These are phyloP conservation scores for Alaudala cheleensis DNA, from an alignment of 2,113 vertebrate genomes.

Conservation along the genomic window DNA sequence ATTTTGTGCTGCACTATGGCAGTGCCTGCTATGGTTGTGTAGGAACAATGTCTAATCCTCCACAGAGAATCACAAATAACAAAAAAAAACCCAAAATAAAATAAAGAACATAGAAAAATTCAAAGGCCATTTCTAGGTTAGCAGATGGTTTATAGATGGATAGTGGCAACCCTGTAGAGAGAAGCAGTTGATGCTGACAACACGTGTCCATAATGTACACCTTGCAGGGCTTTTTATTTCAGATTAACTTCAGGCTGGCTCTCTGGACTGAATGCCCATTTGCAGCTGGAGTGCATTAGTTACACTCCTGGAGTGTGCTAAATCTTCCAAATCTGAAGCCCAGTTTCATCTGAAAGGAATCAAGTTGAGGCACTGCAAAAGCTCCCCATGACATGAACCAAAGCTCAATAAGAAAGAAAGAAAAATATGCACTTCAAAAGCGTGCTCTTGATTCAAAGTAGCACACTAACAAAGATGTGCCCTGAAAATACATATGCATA, in stretches of 20 bases:
- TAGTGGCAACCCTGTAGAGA: not conserved
- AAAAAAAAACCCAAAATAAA: not conserved
- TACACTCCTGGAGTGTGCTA: slow-evolving; percentile 50
- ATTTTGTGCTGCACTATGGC: not conserved
- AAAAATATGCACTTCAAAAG: slow-evolving; percentile 28
- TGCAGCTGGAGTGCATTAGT: slow-evolving; percentile 63
- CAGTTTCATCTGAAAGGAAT: slow-evolving; percentile 59
- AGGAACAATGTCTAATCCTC: not conserved
- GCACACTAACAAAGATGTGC: not conserved
- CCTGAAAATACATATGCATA: not conserved
- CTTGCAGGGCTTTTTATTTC: slow-evolving; percentile 47
- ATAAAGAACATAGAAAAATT: not conserved
- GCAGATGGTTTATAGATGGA: not conserved
- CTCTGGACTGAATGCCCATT: not conserved
- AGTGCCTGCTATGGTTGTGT: not conserved
- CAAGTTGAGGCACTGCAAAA: slow-evolving; percentile 43
- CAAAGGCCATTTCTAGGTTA: not conserved
- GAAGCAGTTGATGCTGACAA: slow-evolving; percentile 18
- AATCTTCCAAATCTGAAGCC: slow-evolving; percentile 42
- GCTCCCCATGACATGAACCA: slow-evolving; percentile 7
- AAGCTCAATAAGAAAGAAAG: not conserved
- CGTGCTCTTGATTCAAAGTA: not conserved
- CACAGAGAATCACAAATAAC: not conserved
- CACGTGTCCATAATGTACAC: slow-evolving; percentile 8
- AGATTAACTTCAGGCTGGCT: slow-evolving; percentile 18